Evolutionary conservation across 2,888 invertebrate genomes (phyloP).

Genomic region (Alviniconcha strummeri): DNA sequence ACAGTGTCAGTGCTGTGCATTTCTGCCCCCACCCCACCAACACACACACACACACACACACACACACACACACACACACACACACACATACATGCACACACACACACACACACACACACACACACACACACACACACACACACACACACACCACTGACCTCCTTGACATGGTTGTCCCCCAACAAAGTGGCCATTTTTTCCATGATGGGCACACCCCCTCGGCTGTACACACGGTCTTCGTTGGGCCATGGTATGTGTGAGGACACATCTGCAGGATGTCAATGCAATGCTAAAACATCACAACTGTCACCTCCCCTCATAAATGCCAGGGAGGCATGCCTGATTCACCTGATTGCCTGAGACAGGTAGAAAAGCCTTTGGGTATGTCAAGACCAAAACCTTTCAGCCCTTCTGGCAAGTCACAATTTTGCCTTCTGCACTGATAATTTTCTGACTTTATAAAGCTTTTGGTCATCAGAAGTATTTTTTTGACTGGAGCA

Average conservation of each 20-base stretch:
- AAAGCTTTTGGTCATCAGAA: too few relatives aligned
- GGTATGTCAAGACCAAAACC: too few relatives aligned
- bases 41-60: background rate
- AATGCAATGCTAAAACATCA: background rate
- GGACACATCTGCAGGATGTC: slow-evolving; percentile 51
- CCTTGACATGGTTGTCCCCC: slow-evolving; percentile 3
- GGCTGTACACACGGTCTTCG: slow-evolving; percentile 48
- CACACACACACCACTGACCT: background rate
- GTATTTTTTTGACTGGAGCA: too few relatives aligned
- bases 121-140: background rate
- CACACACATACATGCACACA: background rate
- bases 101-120: background rate
- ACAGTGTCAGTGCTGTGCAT: too few relatives aligned
- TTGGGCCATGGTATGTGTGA: slow-evolving; percentile 53
- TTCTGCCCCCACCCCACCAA: too few relatives aligned
- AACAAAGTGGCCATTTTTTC: slow-evolving; percentile 23
- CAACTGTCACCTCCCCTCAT: background rate
- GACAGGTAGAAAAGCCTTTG: too few relatives aligned
- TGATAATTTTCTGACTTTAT: too few relatives aligned
- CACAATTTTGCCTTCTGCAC: too few relatives aligned
- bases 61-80: background rate
- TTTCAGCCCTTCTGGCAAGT: too few relatives aligned
- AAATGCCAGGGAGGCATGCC: background rate
- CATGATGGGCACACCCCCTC: slow-evolving; percentile 40
- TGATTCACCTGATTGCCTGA: too few relatives aligned